Percentiles rank a stretch among this genome's conserved stretches.
These are phyloP conservation scores for Bombus terrestris DNA, from an alignment of 1,140 invertebrate species.

Conservation along the genomic window DNA sequence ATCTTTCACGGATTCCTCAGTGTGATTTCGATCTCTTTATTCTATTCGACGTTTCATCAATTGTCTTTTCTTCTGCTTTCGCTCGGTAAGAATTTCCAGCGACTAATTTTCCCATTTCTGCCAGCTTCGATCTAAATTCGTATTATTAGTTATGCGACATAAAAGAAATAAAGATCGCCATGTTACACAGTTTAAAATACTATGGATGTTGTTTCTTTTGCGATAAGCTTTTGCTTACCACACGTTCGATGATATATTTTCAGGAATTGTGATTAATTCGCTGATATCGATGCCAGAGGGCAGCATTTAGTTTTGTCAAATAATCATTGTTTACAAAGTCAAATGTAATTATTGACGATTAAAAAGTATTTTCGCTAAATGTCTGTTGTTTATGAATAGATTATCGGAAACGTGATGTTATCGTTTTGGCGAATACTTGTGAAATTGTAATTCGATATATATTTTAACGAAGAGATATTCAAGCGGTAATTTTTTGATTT, in stretches of 20 bases:
- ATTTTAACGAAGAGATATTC: neutral
- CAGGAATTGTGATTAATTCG: neutral
- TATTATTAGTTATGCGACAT: neutral
- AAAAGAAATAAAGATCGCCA: neutral
- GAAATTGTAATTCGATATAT: neutral
- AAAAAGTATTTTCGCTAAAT: neutral
- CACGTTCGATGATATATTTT: neutral
- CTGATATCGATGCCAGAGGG: conserved; percentile 9
- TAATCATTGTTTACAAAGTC: neutral
- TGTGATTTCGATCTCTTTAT: neutral
- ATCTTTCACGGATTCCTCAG: neutral
- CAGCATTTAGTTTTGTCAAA: neutral
- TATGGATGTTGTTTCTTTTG: neutral
- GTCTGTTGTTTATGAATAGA: neutral
- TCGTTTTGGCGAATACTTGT: neutral
- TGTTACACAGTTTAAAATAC: neutral
- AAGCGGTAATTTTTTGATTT: too few relatives aligned
- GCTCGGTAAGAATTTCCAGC: neutral
- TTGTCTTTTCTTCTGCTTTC: neutral
- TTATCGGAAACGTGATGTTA: too few relatives aligned
- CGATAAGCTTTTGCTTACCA: neutral
- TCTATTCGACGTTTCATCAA: neutral
- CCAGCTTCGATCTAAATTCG: neutral
- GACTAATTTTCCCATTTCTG: neutral
- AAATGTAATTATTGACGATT: neutral